A percentile compares a stretch with the other conserved stretches of the same genome.
phyloP scores from a whole-genome alignment of 2,888 invertebrate genomes.

The Volucella inflata region DNA sequence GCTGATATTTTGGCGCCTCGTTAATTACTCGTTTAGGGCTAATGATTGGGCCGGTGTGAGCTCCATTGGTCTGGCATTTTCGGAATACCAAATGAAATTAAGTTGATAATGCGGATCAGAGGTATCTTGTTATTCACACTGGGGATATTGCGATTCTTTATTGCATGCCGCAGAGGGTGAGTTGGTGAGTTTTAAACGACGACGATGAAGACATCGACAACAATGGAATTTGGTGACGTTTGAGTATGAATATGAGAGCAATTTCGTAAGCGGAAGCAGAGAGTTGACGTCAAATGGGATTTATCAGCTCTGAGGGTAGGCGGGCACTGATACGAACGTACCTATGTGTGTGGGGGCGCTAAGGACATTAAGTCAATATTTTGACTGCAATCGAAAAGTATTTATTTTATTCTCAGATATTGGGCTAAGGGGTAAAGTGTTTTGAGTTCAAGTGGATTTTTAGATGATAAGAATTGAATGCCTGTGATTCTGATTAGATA shows the following conservation, averaged over 20 bases:
- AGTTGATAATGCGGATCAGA: constrained; percentile 4
- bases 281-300: constrained; percentile 57
- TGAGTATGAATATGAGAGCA: constrained; percentile 7
- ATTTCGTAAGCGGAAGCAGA: constrained; percentile 55
- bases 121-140: constrained; percentile 13
- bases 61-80: constrained; percentile 7
- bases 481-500: not conserved
- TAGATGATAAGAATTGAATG: not conserved
- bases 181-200: constrained; percentile 27
- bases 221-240: constrained; percentile 2
- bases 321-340: not conserved
- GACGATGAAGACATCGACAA: constrained; percentile 14
- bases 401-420: not conserved
- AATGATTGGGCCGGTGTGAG: constrained; percentile 47
- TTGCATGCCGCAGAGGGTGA: constrained; percentile 34
- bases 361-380: constrained; percentile 50
- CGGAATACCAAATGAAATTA: constrained; percentile 56
- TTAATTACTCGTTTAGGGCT: constrained; percentile 72
- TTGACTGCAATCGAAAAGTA: constrained; percentile 28
- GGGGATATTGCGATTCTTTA: not conserved
- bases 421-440: not conserved
- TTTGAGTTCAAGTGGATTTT: constrained; percentile 27
- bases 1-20: constrained; percentile 72
- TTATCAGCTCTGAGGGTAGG: constrained; percentile 39
- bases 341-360: constrained; percentile 13